phyloP scores from a whole-genome alignment of 2,888 invertebrate genomes.

The Chymomyza procnemis region DNA sequence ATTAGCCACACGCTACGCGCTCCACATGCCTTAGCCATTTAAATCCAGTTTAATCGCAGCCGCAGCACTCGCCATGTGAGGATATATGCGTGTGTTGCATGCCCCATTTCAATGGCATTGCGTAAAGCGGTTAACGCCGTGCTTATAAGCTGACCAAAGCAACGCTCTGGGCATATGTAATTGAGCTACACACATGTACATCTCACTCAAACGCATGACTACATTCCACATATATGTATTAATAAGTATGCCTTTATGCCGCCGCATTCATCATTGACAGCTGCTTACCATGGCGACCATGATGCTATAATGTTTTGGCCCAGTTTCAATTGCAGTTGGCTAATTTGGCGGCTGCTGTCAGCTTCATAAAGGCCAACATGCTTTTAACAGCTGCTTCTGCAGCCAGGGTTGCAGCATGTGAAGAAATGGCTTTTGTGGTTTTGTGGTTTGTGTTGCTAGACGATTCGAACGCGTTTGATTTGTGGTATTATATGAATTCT shows the following conservation, averaged over 20 bases:
- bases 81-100: background rate
- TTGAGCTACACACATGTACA: conserved; percentile 40
- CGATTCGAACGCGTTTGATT: too few species aligned
- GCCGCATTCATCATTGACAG: conserved; percentile 25
- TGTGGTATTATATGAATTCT: too few species aligned
- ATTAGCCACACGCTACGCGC: background rate
- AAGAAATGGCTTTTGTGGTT: too few species aligned
- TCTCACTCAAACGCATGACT: conserved; percentile 8
- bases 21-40: background rate
- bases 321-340: conserved; percentile 39
- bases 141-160: conserved; percentile 33
- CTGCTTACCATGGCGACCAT: conserved; percentile 13
- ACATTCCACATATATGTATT: background rate
- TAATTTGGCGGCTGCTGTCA: conserved; percentile 50
- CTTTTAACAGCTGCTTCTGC: background rate
- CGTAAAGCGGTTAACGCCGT: conserved; percentile 58
- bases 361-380: conserved; percentile 42
- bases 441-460: too few species aligned
- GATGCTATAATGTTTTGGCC: background rate
- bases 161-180: conserved; percentile 45
- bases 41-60: background rate
- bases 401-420: too few species aligned
- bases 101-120: background rate
- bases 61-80: background rate
- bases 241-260: background rate